Base-by-base conservation (phyloP, 2,888 invertebrate genomes). In the Yponomeuta plumbellus region DNA sequence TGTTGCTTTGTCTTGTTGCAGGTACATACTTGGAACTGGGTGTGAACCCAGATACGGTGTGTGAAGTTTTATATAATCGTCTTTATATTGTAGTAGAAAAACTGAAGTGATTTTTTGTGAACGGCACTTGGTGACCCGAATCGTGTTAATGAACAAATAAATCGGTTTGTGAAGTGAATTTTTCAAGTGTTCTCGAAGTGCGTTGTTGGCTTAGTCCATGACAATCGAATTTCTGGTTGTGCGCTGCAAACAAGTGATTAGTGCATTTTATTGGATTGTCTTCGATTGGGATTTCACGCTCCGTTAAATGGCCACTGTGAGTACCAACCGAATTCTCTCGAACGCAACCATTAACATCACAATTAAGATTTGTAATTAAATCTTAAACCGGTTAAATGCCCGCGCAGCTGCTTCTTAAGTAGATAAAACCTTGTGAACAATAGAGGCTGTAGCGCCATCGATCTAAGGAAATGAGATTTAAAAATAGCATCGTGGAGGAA, bases 1-100 rank as follows among this genome's bases (percentile, higher is more conserved):
- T 76, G 80, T 76, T 76, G 87, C 88, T 88, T 88, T 90, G 89
- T 89, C 87, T 91, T 88, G 87, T 90, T 90, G 82, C 89, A 91
- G 90, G 90, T 89, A 90, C 84, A 67, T 84, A 82, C 83, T 86
- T 81, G 85, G 85, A 85, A 83, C 85, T 71, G 88, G 89, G 89
- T 91, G 89, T 89, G 89, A 88, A 81, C 88, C 84, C 85, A 86
- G 88, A 85, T 88, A 86, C 85, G 82, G 80, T 81, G 87, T 58
- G 85, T 86, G 84, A 83, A 84, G 84, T 86, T 90, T 89, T 88
- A 88, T 89, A 84, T 88, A 89, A 90, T 86, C 84, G 82, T 84
- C 82, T 81, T 67, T 79, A 78, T 17, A 80, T 79, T 17, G 80
- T 79, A 81, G 80, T 79, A 78, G 73, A 80, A 81, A 77, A 80